Base-by-base conservation (phyloP, 2,797 vertebrate genomes). In the Myotis vivesi region DNA sequence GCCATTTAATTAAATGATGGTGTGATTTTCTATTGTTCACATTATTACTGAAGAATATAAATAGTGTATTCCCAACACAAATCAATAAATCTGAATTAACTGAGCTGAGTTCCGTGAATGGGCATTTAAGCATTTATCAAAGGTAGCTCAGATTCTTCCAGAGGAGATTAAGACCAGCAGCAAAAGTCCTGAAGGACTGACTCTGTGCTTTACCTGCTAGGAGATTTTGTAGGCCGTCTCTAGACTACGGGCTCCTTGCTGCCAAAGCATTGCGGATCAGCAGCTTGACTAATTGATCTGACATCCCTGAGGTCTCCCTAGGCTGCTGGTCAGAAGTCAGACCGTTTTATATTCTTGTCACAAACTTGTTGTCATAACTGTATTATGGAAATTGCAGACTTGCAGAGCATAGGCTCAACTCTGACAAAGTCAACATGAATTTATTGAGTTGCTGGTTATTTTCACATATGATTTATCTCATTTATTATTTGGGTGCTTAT, bases 21-120 rank as follows among this genome's bases (percentile, higher is more conserved):
- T 12, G 12, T 94, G 59, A 96, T 91, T 91, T 90, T 95, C 53
- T 85, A 87, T 68, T 46, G n/a, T 89, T 95, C 68, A 71, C 46
- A 89, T 94, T 92, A 84, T 87, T 85, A 36, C 22, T 87, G 69
- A 92, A 46, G 64, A 84, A 66, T 89, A 17, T 79, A 89, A 95
- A 51, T 62, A 59, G 30, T 20, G 1, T 71, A 75, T 82, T 62
- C 36, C 55, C 57, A 95, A 51, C 59, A 71, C 55, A 84, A 73
- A 90, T 33, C 87, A 93, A 95, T 95, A 89, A 89, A 81, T 80
- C 51, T 76, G 84, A 94, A 92, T 91, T 91, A 94, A 94, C 33
- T 85, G 51, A 93, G 71, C 6, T 81, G 81, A 30, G 5, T 89
- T 71, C 53, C 69, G 72, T 90, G 72, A 77, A 51, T 17, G 82